Conservation (phyloP, 2,797 vertebrate species). For the Sorex maritimensis region DNA sequence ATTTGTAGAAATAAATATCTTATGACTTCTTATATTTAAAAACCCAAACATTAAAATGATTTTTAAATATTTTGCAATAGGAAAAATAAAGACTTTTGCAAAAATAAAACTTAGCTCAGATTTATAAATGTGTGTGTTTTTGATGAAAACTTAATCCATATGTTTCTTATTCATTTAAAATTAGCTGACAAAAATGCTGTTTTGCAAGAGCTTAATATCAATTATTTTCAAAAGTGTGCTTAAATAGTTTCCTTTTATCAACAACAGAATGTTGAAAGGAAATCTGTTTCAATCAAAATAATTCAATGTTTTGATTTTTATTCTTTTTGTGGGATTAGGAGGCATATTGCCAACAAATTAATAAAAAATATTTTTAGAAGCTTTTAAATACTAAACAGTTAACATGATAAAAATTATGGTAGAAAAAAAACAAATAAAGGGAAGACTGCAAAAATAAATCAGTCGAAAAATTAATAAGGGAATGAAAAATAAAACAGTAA, state of each 20-base stretch:
- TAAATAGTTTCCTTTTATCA: conserved; percentile 60
- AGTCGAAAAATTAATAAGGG: not conserved
- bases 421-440: conserved; percentile 1
- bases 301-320: conserved; percentile 48
- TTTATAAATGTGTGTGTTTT: conserved; percentile 73
- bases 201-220: conserved; percentile 68
- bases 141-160: conserved; percentile 77
- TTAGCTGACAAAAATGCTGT: conserved; percentile 73
- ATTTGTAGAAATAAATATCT: conserved; percentile 46
- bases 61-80: conserved; percentile 80
- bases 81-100: conserved; percentile 73
- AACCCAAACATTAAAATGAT: conserved; percentile 61
- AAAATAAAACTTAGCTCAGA: conserved; percentile 50
- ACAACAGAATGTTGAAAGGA: conserved; percentile 52
- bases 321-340: not conserved
- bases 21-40: conserved; percentile 72
- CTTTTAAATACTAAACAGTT: not conserved
- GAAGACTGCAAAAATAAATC: not conserved
- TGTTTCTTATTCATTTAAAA: conserved; percentile 75
- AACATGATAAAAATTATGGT: not conserved
- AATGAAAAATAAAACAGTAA: not conserved
- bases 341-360: not conserved
- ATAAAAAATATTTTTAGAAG: not conserved
- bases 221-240: conserved; percentile 61
- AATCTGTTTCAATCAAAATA: not conserved